A percentile compares a stretch with the other conserved stretches of the same genome.
phyloP scores from a whole-genome alignment of 2,113 vertebrate species.

The Tyto alba region DNA sequence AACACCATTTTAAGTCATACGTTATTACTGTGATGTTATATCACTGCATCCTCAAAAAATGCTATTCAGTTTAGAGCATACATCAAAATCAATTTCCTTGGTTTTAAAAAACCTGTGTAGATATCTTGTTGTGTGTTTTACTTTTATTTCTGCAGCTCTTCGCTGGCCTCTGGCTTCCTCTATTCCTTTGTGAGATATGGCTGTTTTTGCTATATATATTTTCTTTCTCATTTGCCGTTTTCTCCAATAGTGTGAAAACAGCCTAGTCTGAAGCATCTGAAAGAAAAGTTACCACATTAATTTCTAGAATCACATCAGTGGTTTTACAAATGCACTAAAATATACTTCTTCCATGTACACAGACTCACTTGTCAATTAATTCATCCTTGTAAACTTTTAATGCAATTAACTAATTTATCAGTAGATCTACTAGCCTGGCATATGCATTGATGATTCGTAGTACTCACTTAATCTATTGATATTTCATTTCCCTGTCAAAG shows the following conservation, averaged over 20 bases:
- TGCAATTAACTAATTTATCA: background rate
- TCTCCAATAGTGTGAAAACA: background rate
- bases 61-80: background rate
- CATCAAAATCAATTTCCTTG: background rate
- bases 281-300: background rate
- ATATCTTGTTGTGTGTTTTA: background rate
- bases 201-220: background rate
- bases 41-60: background rate
- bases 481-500: conserved; percentile 14
- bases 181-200: background rate
- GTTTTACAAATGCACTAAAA: background rate
- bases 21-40: background rate
- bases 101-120: background rate
- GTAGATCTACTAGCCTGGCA: background rate
- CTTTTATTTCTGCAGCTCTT: background rate
- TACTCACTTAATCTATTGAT: background rate
- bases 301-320: background rate
- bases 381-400: background rate
- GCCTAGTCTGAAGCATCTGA: background rate
- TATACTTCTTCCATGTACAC: background rate
- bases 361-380: background rate
- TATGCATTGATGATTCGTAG: background rate
- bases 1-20: background rate
- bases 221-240: background rate
- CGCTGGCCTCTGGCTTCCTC: background rate